Evolutionary conservation across 2,888 invertebrate genomes (phyloP).

Genomic region (Perizoma flavofasciatum): DNA sequence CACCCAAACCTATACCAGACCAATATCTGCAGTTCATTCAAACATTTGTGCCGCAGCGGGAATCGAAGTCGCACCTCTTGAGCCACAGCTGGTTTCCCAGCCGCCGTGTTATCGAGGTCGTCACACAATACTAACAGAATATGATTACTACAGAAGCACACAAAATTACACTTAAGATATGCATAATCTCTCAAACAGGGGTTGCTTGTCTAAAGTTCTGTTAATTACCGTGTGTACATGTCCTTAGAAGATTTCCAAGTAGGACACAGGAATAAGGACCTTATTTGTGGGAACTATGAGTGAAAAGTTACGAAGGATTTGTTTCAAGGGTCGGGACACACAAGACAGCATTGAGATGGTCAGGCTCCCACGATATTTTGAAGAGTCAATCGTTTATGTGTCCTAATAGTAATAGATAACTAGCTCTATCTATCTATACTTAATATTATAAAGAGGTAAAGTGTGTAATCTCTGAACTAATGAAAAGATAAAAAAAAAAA

Average conservation of each 20-base stretch:
- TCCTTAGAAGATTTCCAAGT: constrained; percentile 7
- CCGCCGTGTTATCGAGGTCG: no score
- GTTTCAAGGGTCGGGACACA: constrained; percentile 53
- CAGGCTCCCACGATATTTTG: constrained; percentile 69
- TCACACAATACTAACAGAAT: no score
- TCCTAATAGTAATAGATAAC: constrained; percentile 6
- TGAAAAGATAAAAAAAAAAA: no score
- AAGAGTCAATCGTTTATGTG: constrained; percentile 30
- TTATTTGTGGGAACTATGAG: rapidly evolving
- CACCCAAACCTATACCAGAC: no score
- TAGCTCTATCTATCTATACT: no score
- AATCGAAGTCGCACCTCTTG: no score
- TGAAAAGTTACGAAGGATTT: constrained; percentile 12
- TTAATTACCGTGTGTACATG: constrained; percentile 50
- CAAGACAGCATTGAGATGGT: constrained; percentile 66
- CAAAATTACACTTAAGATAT: constrained; percentile 13
- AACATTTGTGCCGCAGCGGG: no score
- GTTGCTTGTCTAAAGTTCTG: constrained; percentile 34
- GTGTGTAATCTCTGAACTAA: no score
- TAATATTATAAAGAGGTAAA: no score
- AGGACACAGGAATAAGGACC: constrained; percentile 11
- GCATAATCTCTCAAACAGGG: constrained; percentile 13
- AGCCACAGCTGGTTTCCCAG: no score
- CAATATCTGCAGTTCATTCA: no score
- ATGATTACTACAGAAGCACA: neutral